phyloP scores from a whole-genome alignment of 2,113 vertebrate genomes.

The Hippocampus mohnikei region DNA sequence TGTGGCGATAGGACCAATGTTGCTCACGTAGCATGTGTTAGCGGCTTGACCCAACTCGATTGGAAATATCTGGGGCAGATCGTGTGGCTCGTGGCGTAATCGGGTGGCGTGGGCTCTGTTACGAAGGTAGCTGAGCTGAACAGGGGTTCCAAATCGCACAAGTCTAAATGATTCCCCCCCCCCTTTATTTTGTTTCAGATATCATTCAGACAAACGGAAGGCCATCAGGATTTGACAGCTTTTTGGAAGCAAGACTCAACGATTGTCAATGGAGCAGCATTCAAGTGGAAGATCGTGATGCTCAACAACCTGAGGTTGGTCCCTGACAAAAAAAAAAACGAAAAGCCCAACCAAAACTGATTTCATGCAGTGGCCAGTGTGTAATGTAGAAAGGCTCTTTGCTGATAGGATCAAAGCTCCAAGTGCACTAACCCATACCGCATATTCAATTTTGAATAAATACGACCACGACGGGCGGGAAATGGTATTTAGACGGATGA shows the following conservation, averaged over 20 bases:
- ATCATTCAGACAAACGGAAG: no score
- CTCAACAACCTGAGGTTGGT: no score
- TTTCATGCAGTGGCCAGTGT: no score
- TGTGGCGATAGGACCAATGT: slow-evolving; percentile 26
- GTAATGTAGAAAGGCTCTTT: neutral
- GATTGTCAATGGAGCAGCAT: no score
- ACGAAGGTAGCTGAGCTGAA: neutral
- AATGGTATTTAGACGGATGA: neutral
- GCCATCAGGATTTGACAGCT: no score
- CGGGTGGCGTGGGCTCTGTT: neutral
- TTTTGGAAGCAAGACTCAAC: no score
- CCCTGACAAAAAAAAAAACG: no score
- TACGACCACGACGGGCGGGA: neutral
- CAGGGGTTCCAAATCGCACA: neutral
- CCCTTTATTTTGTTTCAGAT: no score
- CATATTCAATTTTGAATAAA: neutral
- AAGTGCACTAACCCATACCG: neutral
- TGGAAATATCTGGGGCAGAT: neutral
- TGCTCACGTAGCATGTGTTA: neutral
- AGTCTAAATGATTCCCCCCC: no score
- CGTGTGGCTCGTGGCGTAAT: neutral
- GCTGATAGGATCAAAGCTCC: neutral
- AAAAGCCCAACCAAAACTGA: no score
- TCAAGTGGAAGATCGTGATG: no score
- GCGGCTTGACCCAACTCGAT: neutral